Percentiles rank a stretch among this genome's conserved stretches.
phyloP scores from a whole-genome alignment of 2,797 vertebrate species.

The Nothura maculosa region DNA sequence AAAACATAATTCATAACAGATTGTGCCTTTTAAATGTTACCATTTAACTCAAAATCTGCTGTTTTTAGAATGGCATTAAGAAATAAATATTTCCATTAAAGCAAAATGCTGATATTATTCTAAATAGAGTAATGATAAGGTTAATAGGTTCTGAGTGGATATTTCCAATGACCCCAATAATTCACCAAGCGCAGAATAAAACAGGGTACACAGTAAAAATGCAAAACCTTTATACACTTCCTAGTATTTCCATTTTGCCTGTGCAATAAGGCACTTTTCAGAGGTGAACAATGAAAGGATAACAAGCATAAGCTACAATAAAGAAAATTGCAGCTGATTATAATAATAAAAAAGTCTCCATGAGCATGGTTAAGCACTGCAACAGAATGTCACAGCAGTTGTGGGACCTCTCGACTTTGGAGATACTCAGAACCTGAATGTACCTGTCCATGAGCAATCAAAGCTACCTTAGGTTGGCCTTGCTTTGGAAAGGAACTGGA shows the following conservation, averaged over 20 bases:
- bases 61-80: neutral
- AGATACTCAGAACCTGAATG: neutral
- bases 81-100: neutral
- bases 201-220: neutral
- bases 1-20: neutral
- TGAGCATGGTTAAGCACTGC: neutral
- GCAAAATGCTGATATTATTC: neutral
- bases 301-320: neutral
- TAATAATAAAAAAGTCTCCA: neutral
- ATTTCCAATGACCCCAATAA: neutral
- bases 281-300: neutral
- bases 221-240: neutral
- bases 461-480: neutral
- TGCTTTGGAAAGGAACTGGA: neutral
- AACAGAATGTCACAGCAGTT: neutral
- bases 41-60: neutral
- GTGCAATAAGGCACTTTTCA: neutral
- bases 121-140: neutral
- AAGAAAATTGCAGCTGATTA: neutral
- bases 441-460: neutral
- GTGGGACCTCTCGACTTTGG: neutral
- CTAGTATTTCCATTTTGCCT: neutral
- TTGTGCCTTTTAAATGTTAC: neutral
- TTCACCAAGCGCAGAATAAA: neutral
- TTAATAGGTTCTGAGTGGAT: neutral